Percentiles rank a stretch among this genome's conserved stretches.
Conservation (phyloP, 2,888 invertebrate species). For the Catocala nupta region DNA sequence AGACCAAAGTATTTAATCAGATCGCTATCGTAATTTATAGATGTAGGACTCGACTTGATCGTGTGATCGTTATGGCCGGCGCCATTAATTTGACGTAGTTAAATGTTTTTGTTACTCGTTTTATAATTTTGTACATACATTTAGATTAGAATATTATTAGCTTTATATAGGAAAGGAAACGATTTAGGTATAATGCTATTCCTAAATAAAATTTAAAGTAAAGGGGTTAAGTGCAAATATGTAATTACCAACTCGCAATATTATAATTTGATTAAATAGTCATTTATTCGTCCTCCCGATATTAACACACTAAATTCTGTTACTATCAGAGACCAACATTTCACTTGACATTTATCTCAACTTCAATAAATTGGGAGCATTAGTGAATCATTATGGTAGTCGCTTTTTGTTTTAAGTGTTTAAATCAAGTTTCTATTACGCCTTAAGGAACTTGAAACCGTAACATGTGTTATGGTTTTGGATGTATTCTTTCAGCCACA, state of each 20-base stretch:
- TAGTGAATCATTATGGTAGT: slow-evolving; percentile 22
- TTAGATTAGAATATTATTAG: slow-evolving; percentile 49
- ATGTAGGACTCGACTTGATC: slow-evolving; percentile 35
- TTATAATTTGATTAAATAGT: slow-evolving; percentile 23
- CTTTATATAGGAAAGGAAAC: slow-evolving; percentile 36
- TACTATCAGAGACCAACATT: slow-evolving; percentile 15
- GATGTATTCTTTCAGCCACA: slow-evolving; percentile 44
- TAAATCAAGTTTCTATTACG: slow-evolving; percentile 53
- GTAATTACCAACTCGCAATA: slow-evolving; percentile 49
- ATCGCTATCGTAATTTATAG: slow-evolving; percentile 42
- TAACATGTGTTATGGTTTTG: slow-evolving; percentile 60
- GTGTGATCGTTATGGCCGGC: slow-evolving; percentile 38
- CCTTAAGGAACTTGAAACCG: slow-evolving; percentile 57
- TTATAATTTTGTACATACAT: slow-evolving; percentile 67
- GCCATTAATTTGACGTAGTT: slow-evolving; percentile 41
- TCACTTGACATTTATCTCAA: slow-evolving; percentile 21
- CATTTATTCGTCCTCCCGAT: slow-evolving; percentile 30
- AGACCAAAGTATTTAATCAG: slow-evolving; percentile 58
- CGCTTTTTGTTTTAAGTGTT: slow-evolving; percentile 31
- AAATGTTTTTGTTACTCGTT: slow-evolving; percentile 63
- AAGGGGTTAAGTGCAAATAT: slow-evolving; percentile 61
- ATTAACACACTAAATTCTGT: slow-evolving; percentile 20
- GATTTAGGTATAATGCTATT: slow-evolving; percentile 39
- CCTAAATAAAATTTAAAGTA: slow-evolving; percentile 32
- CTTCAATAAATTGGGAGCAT: slow-evolving; percentile 28